Evolutionary conservation across 2,888 invertebrate genomes (phyloP).

Genomic region (Crocallis elinguaria): DNA sequence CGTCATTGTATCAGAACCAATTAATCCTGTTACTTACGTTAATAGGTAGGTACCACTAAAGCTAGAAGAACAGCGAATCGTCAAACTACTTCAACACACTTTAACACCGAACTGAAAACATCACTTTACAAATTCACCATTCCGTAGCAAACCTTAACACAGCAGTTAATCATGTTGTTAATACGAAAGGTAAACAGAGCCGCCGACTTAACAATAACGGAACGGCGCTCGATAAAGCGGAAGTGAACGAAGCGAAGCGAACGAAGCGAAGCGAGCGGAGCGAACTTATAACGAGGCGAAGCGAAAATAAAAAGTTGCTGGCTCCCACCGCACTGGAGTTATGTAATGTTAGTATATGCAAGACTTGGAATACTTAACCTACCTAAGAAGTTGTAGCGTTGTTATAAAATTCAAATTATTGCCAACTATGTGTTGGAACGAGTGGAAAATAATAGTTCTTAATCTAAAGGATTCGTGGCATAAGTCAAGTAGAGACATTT

Average conservation of each 20-base stretch:
- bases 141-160: constrained; percentile 3
- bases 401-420: not conserved
- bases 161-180: constrained; percentile 9
- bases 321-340: constrained; percentile 5
- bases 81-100: not conserved
- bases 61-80: not conserved
- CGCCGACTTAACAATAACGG: constrained; percentile 40
- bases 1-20: too few species aligned
- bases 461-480: not conserved
- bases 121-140: not conserved
- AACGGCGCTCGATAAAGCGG: constrained; percentile 19
- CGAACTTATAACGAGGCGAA: constrained; percentile 49
- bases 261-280: constrained; percentile 27
- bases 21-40: too few species aligned
- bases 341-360: not conserved
- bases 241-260: constrained; percentile 12
- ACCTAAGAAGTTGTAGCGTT: not conserved
- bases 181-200: constrained; percentile 40
- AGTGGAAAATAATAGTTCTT: not conserved
- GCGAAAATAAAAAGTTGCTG: constrained; percentile 38
- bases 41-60: too few species aligned
- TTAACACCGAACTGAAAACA: not conserved
- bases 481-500: too few species aligned
- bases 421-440: not conserved
- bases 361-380: constrained; percentile 3